Conservation (phyloP, 2,113 vertebrate species). For the Boleophthalmus pectinirostris region DNA sequence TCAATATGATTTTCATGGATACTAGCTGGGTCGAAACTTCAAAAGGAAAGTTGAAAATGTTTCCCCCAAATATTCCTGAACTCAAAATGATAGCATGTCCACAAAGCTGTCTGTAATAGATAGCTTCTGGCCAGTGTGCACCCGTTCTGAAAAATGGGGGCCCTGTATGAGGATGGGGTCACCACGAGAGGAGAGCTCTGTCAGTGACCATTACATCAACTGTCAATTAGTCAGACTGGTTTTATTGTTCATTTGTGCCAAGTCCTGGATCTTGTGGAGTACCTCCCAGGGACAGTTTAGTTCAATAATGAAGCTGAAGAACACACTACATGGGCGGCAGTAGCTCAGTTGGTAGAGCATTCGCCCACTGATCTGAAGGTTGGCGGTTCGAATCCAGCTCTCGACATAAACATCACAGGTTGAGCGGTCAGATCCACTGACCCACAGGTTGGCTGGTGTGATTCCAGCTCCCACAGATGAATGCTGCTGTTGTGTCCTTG, state of each 20-base stretch:
- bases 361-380: too few relatives aligned
- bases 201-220: constrained; percentile 4
- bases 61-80: constrained; percentile 21
- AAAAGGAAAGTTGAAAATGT: constrained; percentile 41
- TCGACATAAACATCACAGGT: too few relatives aligned
- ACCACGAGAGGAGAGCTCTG: background rate
- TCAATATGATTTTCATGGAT: constrained; percentile 36
- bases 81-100: constrained; percentile 15
- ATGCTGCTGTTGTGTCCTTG: too few relatives aligned
- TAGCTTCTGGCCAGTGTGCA: background rate
- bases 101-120: constrained; percentile 21
- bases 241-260: constrained; percentile 5
- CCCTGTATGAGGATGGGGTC: background rate
- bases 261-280: background rate
- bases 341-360: too few relatives aligned
- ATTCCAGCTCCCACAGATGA: too few relatives aligned
- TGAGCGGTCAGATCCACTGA: too few relatives aligned
- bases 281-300: background rate
- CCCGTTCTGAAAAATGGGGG: constrained; percentile 3
- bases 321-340: too few relatives aligned
- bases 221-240: constrained; percentile 2
- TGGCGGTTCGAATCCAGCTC: too few relatives aligned
- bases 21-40: constrained; percentile 37
- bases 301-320: background rate
- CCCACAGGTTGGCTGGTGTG: too few relatives aligned